Evolutionary conservation across 2,113 vertebrate genomes (phyloP), one percentile per base, ranked within the genome.

Genomic region (Python bivittatus): DNA sequence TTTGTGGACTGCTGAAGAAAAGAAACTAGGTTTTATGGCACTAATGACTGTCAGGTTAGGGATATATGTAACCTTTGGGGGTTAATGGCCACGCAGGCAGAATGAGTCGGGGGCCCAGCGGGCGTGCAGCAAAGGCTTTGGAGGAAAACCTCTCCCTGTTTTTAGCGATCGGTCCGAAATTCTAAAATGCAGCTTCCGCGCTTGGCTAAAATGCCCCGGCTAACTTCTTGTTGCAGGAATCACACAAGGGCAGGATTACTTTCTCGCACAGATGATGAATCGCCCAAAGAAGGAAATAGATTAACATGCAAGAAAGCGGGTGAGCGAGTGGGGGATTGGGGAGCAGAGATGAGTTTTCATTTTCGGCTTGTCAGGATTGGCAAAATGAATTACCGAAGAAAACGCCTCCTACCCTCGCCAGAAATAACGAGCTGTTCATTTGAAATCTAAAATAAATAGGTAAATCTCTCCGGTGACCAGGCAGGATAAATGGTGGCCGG

Each of bases 381-480:
- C 93, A 94, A 96, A 95, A 97, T 96, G 95, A 97, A 98, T 97
- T 97, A 97, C 96, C 91, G 95, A 97, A 96, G 95, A 97, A 97
- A 94, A 93, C 92, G 91, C 87, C 84, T 94, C 29, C n/a, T 72
- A 15, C n/a, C 68, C 68, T 95, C 94, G 97, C 96, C 96, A 97
- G 97, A 97, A 64, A 97, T 97, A 97, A 98, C 95, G 95, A 97
- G 95, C 94, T 94, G 97, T 96, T 97, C 96, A 96, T 97, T 97
- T 97, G 97, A 97, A 97, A 97, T 97, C 97, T 96, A 97, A 97
- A 98, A 98, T 96, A 97, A 98, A 98, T 96, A 98, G 97, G 97
- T 96, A 96, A 96, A 94, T 97, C 98, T 97, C 97, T 97, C 97
- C 10, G 87, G 96, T 52, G 97, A 95, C 95, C 91, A 93, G 95